Percentiles rank a stretch among this genome's conserved stretches.
These are phyloP conservation scores for Hydrotaea diabolus DNA, from an alignment of 2,888 invertebrate species.

Conservation along the genomic window DNA sequence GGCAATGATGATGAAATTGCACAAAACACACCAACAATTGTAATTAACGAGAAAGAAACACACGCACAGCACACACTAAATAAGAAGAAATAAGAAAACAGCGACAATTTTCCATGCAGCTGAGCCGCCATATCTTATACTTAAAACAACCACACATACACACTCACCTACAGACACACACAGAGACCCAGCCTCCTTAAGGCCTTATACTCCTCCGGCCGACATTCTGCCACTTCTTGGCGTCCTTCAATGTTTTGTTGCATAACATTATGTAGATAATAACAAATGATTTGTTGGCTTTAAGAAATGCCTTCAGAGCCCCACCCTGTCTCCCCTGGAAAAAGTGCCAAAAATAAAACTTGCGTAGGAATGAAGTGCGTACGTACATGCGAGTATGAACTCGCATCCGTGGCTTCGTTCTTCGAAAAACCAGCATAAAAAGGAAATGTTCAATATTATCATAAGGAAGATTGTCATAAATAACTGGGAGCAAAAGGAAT, in stretches of 20 bases:
- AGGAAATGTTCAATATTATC: not conserved
- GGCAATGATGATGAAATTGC: not conserved
- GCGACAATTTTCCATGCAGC: not conserved
- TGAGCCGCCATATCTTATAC: not conserved
- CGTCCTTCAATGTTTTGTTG: not conserved
- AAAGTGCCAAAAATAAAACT: not conserved
- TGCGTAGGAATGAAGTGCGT: not conserved
- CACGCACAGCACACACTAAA: too few species aligned
- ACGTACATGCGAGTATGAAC: not conserved
- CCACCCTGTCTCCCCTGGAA: not conserved
- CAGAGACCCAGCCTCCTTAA: too few species aligned
- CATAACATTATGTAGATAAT: constrained; percentile 13
- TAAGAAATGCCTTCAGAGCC: constrained; percentile 1
- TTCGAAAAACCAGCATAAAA: not conserved
- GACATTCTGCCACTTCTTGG: not conserved
- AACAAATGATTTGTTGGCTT: constrained; percentile 14
- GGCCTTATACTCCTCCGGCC: not conserved
- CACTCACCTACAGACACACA: not conserved
- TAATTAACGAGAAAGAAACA: constrained; percentile 8
- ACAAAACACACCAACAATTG: not conserved
- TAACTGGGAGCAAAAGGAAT: too few species aligned
- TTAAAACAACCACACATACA: too few species aligned
- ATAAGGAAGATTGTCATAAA: not conserved
- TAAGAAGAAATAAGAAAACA: not conserved
- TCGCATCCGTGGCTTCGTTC: not conserved